Evolutionary conservation across 2,888 invertebrate genomes (phyloP).

Genomic region (Neelides folsomi): DNA sequence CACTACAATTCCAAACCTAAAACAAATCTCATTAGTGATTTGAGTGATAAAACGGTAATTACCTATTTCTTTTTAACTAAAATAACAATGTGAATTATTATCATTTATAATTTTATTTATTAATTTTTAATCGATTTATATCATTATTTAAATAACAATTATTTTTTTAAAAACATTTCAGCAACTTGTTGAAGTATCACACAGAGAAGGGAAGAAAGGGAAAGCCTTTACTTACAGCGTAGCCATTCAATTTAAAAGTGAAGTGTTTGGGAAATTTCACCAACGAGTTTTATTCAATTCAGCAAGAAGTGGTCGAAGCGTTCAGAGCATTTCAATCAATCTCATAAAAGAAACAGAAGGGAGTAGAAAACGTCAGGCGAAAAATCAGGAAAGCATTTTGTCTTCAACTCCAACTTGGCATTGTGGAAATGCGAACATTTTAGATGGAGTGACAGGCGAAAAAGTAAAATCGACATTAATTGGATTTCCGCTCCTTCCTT

Average conservation of each 20-base stretch:
- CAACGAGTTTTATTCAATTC: slow-evolving; percentile 66
- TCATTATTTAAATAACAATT: too few relatives aligned
- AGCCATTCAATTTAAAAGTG: slow-evolving; percentile 50
- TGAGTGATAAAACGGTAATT: too few relatives aligned
- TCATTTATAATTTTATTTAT: too few relatives aligned
- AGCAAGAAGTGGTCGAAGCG: slow-evolving; percentile 9
- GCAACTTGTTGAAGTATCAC: slow-evolving; percentile 21
- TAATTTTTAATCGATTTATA: too few relatives aligned
- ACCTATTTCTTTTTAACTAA: too few relatives aligned
- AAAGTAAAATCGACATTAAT: slow-evolving; percentile 24
- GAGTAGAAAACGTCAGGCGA: not conserved
- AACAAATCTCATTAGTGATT: too few relatives aligned
- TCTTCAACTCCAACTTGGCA: slow-evolving; percentile 28
- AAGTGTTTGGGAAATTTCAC: slow-evolving; percentile 63
- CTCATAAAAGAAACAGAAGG: slow-evolving; percentile 38
- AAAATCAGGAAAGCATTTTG: not conserved
- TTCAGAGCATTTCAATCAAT: slow-evolving; percentile 37
- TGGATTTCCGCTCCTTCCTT: slow-evolving; percentile 25
- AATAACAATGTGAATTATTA: too few relatives aligned
- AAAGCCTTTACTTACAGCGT: slow-evolving; percentile 39
- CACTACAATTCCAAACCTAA: too few relatives aligned
- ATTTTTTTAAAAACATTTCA: too few relatives aligned
- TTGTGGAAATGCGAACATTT: slow-evolving; percentile 31
- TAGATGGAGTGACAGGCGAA: slow-evolving; percentile 25
- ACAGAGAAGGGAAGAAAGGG: slow-evolving; percentile 6